Evolutionary conservation across 1,140 invertebrate genomes (phyloP), one percentile per base, ranked within the genome.

Genomic region (Hylyphantes graminicola): DNA sequence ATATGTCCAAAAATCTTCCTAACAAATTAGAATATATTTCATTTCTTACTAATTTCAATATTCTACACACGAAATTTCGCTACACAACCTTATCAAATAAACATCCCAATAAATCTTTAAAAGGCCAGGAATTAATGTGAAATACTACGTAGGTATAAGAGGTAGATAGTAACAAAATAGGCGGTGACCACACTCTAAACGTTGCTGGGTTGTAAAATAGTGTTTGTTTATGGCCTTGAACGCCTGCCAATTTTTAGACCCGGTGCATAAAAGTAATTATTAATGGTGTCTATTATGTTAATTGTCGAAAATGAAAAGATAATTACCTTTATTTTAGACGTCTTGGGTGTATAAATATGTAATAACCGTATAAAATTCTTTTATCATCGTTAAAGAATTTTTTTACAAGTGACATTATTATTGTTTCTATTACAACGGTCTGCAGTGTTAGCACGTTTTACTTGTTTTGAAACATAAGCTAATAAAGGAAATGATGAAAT

Each of bases 261-360:
- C 53, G 68, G 11, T 12, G 12, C 50, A 81, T 63, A 63, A 81
- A 59, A 50, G 50, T 73, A 81, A 81, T 81, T 81, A 81, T 81
- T 70, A 73, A n/a, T n/a, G n/a, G n/a, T 21, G 48, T 21, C 50
- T 80, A 80, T 68, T 68, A 80, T 80, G 77, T 53, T 80, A 80
- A 80, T 80, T 10, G 64, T 48, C 54, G 53, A 53, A 76, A 76
- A 59, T 80, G 77, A 80, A 80, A 64, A 19, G 65, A 72, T 70
- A 80, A 70, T 55, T 53, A 80, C 77, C 65, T 54, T 68, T 70
- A 80, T 70, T 80, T 80, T 55, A 17, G 13, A 53, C 9, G 55
- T 7, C 57, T 48, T 63, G 61, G n/a, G 21, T 50, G 59, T 13
- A 76, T 48, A 64, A 15, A 7, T 57, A 35, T 35, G 51, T 21